Evolutionary conservation across 1,140 invertebrate genomes (phyloP).

Genomic region (Lepidurus apus): DNA sequence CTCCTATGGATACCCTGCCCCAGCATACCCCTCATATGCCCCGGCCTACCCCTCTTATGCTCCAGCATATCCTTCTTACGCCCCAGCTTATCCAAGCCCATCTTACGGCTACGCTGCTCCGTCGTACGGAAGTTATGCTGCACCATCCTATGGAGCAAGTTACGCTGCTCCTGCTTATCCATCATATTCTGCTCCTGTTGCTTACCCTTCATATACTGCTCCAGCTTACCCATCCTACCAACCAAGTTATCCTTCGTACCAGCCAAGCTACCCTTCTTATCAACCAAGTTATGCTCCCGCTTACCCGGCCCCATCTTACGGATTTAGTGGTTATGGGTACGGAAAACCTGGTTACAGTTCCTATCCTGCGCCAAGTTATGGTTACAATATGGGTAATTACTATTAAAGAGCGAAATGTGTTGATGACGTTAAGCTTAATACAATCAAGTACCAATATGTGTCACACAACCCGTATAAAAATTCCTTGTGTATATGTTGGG

Average conservation of each 20-base stretch:
- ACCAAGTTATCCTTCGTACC: background rate
- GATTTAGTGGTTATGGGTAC: background rate
- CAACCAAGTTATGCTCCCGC: background rate
- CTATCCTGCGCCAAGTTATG: background rate
- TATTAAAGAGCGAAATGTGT: background rate
- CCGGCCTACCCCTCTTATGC: background rate
- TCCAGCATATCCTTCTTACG: slow-evolving; percentile 6
- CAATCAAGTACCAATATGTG: background rate
- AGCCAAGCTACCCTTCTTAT: background rate
- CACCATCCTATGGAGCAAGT: background rate
- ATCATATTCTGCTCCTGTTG: background rate
- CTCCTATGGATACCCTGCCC: background rate
- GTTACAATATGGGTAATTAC: background rate
- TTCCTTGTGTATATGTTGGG: too few relatives aligned
- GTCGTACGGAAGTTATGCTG: background rate
- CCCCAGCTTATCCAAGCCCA: background rate
- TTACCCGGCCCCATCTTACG: background rate
- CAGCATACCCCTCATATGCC: background rate
- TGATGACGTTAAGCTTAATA: background rate
- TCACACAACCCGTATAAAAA: background rate
- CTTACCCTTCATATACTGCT: background rate
- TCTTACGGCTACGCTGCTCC: background rate
- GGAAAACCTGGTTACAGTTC: slow-evolving; percentile 10
- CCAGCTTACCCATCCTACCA: background rate
- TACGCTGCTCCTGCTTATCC: slow-evolving; percentile 1